phyloP scores from a whole-genome alignment of 2,113 vertebrate genomes.

The Aplodontia rufa region DNA sequence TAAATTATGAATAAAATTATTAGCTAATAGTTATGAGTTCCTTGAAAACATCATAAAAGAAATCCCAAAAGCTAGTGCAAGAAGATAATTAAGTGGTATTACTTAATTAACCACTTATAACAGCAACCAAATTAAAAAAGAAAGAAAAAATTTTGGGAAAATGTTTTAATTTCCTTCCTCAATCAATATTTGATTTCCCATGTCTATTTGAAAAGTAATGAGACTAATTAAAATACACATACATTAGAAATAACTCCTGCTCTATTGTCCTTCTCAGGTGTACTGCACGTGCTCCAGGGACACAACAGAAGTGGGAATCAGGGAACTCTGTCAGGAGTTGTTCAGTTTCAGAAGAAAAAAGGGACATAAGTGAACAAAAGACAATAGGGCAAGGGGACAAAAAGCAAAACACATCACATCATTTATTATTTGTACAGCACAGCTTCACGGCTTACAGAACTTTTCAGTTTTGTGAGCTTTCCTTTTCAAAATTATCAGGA shows the following conservation, averaged over 20 bases:
- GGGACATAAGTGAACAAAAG: background rate
- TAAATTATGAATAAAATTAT: background rate
- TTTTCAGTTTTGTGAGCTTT: background rate
- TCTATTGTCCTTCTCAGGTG: background rate
- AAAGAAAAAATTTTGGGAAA: background rate
- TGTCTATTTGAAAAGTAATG: background rate
- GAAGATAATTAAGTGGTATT: background rate
- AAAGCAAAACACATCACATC: background rate
- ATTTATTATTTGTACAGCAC: background rate
- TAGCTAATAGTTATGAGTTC: background rate
- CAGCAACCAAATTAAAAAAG: background rate
- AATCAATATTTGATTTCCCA: background rate
- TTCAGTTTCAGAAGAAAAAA: slow-evolving; percentile 11
- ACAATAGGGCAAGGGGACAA: background rate
- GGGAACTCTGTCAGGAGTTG: background rate
- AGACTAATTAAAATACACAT: background rate
- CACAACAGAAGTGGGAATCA: background rate
- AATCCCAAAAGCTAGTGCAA: background rate
- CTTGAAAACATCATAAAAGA: background rate
- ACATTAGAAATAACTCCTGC: background rate
- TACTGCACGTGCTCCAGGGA: background rate
- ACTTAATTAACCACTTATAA: background rate
- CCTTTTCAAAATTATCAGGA: background rate
- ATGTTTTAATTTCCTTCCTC: background rate
- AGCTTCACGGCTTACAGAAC: background rate